Conservation (phyloP, 2,888 invertebrate genomes). For the Leucophenga montana region DNA sequence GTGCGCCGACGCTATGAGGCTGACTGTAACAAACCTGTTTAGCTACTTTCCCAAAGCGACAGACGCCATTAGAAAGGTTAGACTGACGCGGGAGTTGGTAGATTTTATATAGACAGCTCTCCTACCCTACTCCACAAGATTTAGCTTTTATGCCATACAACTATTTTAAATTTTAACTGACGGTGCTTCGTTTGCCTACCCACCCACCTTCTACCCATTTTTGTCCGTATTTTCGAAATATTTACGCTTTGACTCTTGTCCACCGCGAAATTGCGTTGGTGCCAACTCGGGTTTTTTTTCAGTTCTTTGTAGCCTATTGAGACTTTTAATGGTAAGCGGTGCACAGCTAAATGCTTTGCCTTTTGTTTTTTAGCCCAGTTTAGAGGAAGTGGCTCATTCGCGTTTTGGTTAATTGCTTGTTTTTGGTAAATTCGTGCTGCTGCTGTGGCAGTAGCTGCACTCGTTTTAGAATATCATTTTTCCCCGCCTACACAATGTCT, state of each 20-base stretch:
- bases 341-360: constrained; percentile 43
- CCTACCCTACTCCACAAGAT: background rate
- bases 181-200: no score
- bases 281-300: background rate
- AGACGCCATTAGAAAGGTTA: no score
- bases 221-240: no score
- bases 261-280: background rate
- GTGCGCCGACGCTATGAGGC: no score
- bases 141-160: background rate
- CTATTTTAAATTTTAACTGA: no score
- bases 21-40: constrained; percentile 3
- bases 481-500: background rate
- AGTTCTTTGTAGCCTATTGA: background rate
- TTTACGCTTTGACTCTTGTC: no score
- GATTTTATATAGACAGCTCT: background rate
- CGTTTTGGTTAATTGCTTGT: constrained; percentile 32
- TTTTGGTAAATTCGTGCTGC: constrained; percentile 28
- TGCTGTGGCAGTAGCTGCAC: constrained; percentile 2
- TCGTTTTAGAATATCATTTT: no score
- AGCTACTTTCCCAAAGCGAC: constrained; percentile 7
- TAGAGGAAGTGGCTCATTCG: constrained; percentile 48
- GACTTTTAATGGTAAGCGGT: constrained; percentile 51
- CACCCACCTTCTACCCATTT: no score
- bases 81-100: no score
- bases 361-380: constrained; percentile 56